These are phyloP conservation scores for Choristoneura fumiferana DNA, from an alignment of 1,140 invertebrate species.

Conservation along the genomic window DNA sequence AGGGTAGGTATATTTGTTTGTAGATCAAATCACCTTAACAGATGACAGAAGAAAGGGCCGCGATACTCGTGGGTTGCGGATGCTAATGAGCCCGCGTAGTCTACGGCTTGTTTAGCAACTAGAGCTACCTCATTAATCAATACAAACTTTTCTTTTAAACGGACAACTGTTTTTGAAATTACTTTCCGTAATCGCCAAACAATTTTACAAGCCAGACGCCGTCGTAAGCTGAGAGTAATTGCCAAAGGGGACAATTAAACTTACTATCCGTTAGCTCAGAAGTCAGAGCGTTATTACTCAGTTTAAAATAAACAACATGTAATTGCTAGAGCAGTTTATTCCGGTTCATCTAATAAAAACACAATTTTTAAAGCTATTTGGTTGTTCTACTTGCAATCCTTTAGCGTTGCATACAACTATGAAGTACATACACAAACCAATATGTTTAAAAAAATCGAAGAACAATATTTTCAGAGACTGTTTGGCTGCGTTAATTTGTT, in stretches of 20 bases:
- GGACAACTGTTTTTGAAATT: conserved; percentile 23
- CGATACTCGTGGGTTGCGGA: conserved; percentile 26
- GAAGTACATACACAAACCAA: too few species aligned
- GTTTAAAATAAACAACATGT: conserved; percentile 29
- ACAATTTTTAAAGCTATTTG: background rate
- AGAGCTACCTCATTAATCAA: conserved; percentile 56
- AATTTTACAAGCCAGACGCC: conserved; percentile 27
- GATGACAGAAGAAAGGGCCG: conserved; percentile 27
- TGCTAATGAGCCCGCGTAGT: conserved; percentile 54
- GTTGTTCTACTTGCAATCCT: too few species aligned
- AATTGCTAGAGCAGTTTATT: conserved; percentile 7
- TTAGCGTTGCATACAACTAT: too few species aligned
- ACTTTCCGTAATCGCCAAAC: conserved; percentile 31
- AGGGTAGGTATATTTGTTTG: too few species aligned
- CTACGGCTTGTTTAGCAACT: conserved; percentile 59
- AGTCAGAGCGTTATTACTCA: conserved; percentile 25
- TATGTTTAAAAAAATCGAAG: too few species aligned
- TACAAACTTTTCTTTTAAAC: conserved; percentile 52
- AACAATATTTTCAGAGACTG: too few species aligned
- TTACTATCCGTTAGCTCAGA: conserved; percentile 33
- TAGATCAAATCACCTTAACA: too few species aligned
- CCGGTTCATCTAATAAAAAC: conserved; percentile 10
- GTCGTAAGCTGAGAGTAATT: conserved; percentile 26
- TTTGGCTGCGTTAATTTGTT: too few species aligned
- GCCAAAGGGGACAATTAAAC: conserved; percentile 35